Evolutionary conservation across 2,797 vertebrate genomes (phyloP).

Genomic region (Neopelma chrysocephalum): DNA sequence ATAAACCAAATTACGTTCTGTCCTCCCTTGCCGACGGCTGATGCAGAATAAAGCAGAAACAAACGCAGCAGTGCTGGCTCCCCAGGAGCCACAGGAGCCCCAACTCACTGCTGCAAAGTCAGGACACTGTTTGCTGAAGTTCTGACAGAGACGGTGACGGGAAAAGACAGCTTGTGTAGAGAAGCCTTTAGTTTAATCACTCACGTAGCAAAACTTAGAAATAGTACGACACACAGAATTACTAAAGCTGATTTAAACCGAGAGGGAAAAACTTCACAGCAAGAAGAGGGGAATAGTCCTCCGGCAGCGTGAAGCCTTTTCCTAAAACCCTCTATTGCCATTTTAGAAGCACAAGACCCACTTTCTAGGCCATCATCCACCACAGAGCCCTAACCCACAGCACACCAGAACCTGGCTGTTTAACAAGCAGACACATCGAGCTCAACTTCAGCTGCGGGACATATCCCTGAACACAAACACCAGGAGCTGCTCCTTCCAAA

Average conservation of each 20-base stretch:
- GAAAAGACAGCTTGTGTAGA: not conserved
- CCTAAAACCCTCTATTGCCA: not conserved
- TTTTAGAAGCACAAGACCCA: not conserved
- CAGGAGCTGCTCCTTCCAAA: not conserved
- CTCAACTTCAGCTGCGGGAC: not conserved
- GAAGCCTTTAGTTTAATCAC: not conserved
- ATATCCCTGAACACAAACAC: not conserved
- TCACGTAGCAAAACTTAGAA: not conserved
- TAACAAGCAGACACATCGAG: not conserved
- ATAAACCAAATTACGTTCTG: not conserved
- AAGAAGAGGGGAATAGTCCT: not conserved
- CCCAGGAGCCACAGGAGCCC: not conserved
- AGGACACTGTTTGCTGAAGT: not conserved
- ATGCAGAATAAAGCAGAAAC: not conserved
- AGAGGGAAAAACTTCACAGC: not conserved
- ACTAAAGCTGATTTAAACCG: not conserved
- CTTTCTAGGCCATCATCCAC: not conserved
- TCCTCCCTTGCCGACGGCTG: not conserved
- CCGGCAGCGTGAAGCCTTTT: not conserved
- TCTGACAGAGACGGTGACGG: not conserved
- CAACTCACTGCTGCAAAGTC: accelerated
- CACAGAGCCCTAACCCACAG: not conserved
- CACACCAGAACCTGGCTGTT: not conserved
- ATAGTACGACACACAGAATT: not conserved
- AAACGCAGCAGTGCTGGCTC: accelerated